Percentiles rank a stretch among this genome's conserved stretches.
Conservation (phyloP, 2,797 vertebrate genomes). For the Cynodonichthys magdalenae region DNA sequence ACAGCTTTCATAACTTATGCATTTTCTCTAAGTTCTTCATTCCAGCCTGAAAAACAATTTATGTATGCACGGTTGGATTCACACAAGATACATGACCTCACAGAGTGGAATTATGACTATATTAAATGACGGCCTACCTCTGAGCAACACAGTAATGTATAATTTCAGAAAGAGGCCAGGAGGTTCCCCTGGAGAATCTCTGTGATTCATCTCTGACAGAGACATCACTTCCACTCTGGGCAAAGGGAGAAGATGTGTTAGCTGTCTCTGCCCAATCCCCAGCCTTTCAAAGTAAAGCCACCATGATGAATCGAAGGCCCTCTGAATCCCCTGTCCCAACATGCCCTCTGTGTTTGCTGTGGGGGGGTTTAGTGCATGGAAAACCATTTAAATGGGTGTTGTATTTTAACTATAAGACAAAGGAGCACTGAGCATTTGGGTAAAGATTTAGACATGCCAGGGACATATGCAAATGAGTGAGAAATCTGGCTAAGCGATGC, state of each 20-base stretch:
- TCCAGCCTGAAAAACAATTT: conserved; percentile 36
- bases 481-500: conserved; percentile 47
- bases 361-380: conserved; percentile 2
- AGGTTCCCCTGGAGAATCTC: conserved; percentile 56
- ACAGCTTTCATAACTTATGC: conserved; percentile 30
- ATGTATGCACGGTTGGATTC: conserved; percentile 45
- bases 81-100: conserved; percentile 43
- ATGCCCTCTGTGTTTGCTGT: conserved; percentile 35
- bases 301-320: conserved; percentile 63
- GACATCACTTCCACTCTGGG: conserved; percentile 68
- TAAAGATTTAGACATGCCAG: conserved; percentile 34
- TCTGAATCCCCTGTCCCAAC: conserved; percentile 41
- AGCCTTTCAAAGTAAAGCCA: conserved; percentile 71
- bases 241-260: conserved; percentile 70
- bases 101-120: conserved; percentile 43
- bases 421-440: conserved; percentile 27
- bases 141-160: conserved; percentile 62
- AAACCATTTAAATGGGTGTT: conserved; percentile 15
- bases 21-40: conserved; percentile 26
- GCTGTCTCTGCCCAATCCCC: conserved; percentile 56
- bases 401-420: conserved; percentile 43
- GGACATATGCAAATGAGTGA: conserved; percentile 64
- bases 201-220: conserved; percentile 74
- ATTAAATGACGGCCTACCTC: conserved; percentile 53
- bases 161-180: conserved; percentile 67